Evolutionary conservation across 2,888 invertebrate genomes (phyloP).

Genomic region (Pyralis farinalis): DNA sequence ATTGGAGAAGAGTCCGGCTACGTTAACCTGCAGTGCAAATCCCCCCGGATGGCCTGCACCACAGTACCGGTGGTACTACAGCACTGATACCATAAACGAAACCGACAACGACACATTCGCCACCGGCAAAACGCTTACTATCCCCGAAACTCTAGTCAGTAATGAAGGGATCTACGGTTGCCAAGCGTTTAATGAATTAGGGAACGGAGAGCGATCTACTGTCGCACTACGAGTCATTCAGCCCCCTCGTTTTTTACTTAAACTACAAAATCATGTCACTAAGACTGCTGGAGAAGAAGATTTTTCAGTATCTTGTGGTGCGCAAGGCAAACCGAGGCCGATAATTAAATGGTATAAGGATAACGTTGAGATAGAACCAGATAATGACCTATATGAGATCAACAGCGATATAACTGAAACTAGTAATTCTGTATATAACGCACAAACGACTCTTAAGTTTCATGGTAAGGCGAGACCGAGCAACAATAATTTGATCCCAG

Average conservation of each 20-base stretch:
- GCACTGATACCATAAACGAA: constrained; percentile 78
- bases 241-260: constrained; percentile 91
- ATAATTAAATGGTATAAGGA: constrained; percentile 93
- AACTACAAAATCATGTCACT: constrained; percentile 91
- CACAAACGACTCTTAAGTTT: constrained; percentile 91
- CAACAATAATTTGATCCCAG: constrained; percentile 88
- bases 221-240: constrained; percentile 93
- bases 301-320: constrained; percentile 91
- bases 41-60: constrained; percentile 97
- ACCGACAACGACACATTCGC: constrained; percentile 47
- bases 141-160: constrained; percentile 83
- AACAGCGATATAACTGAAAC: constrained; percentile 89
- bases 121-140: constrained; percentile 91
- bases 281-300: constrained; percentile 89
- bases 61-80: constrained; percentile 93
- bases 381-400: constrained; percentile 90
- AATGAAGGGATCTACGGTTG: constrained; percentile 95
- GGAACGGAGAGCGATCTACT: constrained; percentile 91
- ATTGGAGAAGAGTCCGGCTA: constrained; percentile 90
- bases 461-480: constrained; percentile 89
- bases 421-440: constrained; percentile 89
- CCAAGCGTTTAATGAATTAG: constrained; percentile 93
- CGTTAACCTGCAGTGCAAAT: constrained; percentile 91
- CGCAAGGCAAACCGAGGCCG: constrained; percentile 93
- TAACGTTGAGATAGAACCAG: constrained; percentile 88